Percentiles rank a stretch among this genome's conserved stretches.
Evolutionary conservation across 2,888 invertebrate genomes (phyloP).

Genomic region (Fragum whitleyi): DNA sequence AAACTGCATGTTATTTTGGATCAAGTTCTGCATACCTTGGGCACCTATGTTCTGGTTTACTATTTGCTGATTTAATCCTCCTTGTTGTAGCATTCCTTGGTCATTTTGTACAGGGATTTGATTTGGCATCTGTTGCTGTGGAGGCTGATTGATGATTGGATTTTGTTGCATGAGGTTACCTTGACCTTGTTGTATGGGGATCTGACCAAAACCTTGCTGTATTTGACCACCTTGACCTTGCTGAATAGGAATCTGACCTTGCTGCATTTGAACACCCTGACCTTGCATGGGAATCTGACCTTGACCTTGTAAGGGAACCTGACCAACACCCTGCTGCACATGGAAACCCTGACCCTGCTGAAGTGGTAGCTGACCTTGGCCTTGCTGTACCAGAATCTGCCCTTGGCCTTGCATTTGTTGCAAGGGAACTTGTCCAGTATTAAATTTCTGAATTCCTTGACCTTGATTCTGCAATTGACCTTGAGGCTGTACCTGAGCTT

Average conservation of each 20-base stretch:
- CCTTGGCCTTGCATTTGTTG: background rate
- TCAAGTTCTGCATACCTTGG: background rate
- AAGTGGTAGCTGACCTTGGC: too few species aligned
- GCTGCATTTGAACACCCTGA: background rate
- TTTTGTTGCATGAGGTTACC: background rate
- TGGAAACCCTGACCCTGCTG: background rate
- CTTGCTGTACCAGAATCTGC: too few species aligned
- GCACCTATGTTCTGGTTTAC: background rate
- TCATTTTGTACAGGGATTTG: background rate
- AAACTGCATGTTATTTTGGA: background rate
- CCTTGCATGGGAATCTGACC: background rate
- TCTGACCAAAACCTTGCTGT: slow-evolving; percentile 11
- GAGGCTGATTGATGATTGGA: slow-evolving; percentile 7
- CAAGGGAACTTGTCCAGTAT: background rate
- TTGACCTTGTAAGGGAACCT: slow-evolving; percentile 3
- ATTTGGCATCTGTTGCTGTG: background rate
- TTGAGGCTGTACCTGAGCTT: background rate
- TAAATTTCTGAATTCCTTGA: background rate
- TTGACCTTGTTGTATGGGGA: slow-evolving; percentile 25
- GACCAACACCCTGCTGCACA: slow-evolving; percentile 6
- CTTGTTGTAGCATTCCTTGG: background rate
- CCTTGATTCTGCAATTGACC: background rate
- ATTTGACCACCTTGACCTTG: background rate
- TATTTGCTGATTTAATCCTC: background rate
- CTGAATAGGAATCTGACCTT: slow-evolving; percentile 1